Percentiles rank a stretch among this genome's conserved stretches.
These are phyloP conservation scores for Megalops cyprinoides DNA, from an alignment of 2,797 vertebrate species.

Conservation along the genomic window DNA sequence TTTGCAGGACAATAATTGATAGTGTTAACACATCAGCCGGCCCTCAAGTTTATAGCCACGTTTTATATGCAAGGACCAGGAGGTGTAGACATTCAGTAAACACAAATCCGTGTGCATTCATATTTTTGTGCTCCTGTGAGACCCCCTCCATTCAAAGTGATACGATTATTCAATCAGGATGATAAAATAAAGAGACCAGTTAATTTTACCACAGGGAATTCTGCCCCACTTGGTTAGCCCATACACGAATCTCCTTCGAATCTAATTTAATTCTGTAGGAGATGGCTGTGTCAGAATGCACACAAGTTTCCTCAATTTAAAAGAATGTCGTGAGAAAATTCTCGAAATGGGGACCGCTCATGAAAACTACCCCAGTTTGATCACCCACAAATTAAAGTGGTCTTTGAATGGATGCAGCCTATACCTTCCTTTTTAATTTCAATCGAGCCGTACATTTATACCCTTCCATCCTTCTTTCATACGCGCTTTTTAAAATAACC, in stretches of 20 bases:
- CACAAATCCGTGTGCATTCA: constrained; percentile 90
- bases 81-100: constrained; percentile 85
- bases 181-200: constrained; percentile 84
- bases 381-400: constrained; percentile 6
- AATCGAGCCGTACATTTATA: no score
- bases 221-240: constrained; percentile 79
- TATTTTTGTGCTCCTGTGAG: constrained; percentile 88
- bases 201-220: constrained; percentile 84
- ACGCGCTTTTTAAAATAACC: not conserved
- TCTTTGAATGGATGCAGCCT: not conserved
- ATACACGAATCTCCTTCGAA: constrained; percentile 77
- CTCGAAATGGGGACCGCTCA: not conserved
- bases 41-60: constrained; percentile 71
- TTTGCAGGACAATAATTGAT: constrained; percentile 67
- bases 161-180: constrained; percentile 85
- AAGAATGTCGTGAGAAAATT: constrained; percentile 14
- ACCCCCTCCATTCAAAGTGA: constrained; percentile 83
- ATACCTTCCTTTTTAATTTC: constrained; percentile 58
- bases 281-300: constrained; percentile 63
- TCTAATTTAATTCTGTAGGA: constrained; percentile 75
- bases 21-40: constrained; percentile 70
- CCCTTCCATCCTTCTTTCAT: not conserved
- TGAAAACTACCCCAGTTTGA: not conserved
- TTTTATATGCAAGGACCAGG: constrained; percentile 82
- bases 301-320: constrained; percentile 58